Conservation (phyloP, 1,140 invertebrate genomes). For the Drosophila nigromelanica region DNA sequence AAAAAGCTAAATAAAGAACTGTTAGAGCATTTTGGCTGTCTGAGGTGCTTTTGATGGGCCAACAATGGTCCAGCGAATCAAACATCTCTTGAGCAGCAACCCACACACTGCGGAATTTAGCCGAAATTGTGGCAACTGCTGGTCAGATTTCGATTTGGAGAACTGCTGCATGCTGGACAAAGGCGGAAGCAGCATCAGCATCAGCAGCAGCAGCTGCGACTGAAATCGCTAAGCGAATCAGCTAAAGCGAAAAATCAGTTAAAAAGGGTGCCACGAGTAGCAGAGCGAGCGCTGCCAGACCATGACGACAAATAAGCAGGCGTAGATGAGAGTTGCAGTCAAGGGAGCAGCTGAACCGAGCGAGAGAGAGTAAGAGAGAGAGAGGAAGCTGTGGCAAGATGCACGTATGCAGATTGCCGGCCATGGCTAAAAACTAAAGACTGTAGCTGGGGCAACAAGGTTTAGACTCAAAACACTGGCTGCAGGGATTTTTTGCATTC, state of each 20-base stretch:
- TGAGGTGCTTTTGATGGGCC: constrained; percentile 32
- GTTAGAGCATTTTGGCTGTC: constrained; percentile 45
- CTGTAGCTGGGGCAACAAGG: constrained; percentile 23
- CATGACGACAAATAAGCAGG: constrained; percentile 48
- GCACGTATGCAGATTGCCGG: constrained; percentile 82
- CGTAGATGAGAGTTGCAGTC: constrained; percentile 37
- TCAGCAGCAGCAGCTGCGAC: constrained; percentile 7
- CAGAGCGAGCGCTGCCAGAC: constrained; percentile 13
- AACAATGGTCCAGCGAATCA: constrained; percentile 34
- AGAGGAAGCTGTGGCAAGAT: constrained; percentile 61
- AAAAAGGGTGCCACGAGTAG: constrained; percentile 43
- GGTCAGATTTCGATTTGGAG: constrained; percentile 41
- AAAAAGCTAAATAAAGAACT: constrained; percentile 27
- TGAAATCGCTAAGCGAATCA: constrained; percentile 40
- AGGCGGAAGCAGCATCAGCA: constrained; percentile 41
- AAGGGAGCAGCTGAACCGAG: no score
- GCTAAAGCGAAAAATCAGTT: constrained; percentile 30
- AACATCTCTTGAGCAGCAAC: constrained; percentile 35
- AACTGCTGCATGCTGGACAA: constrained; percentile 28
- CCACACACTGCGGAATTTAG: constrained; percentile 50
- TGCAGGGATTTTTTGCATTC: constrained; percentile 40
- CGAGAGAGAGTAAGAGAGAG: background rate
- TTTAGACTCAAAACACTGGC: constrained; percentile 22
- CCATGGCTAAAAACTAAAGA: constrained; percentile 43
- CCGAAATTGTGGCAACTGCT: constrained; percentile 26